Base-by-base conservation (phyloP, 2,113 vertebrate species). In the Phocoena sinus region DNA sequence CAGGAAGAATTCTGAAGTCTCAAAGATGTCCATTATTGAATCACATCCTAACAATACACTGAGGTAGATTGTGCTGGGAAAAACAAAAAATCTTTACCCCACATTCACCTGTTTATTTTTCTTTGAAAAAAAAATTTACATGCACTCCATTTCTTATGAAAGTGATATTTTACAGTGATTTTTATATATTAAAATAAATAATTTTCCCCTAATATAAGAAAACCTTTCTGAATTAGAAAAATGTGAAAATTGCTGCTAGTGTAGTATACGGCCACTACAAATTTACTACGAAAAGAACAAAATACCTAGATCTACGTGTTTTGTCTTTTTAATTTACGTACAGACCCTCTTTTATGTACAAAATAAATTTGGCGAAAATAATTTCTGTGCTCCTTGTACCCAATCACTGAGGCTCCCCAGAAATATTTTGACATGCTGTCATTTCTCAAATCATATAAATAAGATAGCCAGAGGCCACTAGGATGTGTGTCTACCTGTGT, bases 61-160 rank as follows among this genome's bases (percentile, higher is more conserved):
- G 99, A 99, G 99, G 99, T 99, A 99, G 99, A 99, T 99, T 99
- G 99, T 98, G 99, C 99, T 99, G 99, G 98, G 98, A 99, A 98
- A 99, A 98, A 93, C 96, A 98, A 93, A 96, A 98, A 91, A 94
- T 94, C 96, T 98, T 84, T 96, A 97, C 96, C 97, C 97, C 96
- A 97, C 97, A 97, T 97, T 97, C 98, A 98, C 98, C 98, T 98
- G 98, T 98, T 98, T 91, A 97, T 94, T 96, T 97, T 96, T 98
- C 73, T 97, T 44, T 6, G 98, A 98, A 98, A 98, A 98, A 97
- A 98, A 97, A 98, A 98, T 97, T 91, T 98, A 98, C 97, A 97
- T 6, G 93, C 96, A 96, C 94, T 95, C 89, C 76, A 83, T 96
- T 98, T 98, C 97, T 96, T 98, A 98, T 31, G 93, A 98, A 98